Conservation (phyloP, 2,113 vertebrate genomes). For the Cyanoderma ruficeps region DNA sequence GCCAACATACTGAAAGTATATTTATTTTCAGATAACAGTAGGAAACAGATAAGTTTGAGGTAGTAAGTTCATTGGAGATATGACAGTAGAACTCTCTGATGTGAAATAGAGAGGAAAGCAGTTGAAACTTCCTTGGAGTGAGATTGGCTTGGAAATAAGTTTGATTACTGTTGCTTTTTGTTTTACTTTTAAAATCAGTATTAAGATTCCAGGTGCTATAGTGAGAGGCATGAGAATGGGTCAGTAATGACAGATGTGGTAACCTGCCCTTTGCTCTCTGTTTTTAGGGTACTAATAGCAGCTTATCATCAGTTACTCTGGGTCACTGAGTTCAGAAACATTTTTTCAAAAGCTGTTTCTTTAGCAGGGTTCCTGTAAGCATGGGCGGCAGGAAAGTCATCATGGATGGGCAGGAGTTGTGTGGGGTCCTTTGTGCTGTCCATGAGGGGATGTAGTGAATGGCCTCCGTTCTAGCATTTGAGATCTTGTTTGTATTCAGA, state of each 20-base stretch:
- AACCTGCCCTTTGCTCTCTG: constrained; percentile 41
- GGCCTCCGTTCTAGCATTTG: neutral
- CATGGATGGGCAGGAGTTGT: neutral
- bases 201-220: neutral
- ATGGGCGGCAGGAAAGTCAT: neutral
- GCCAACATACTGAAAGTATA: neutral
- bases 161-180: neutral
- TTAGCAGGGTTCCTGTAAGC: neutral
- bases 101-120: neutral
- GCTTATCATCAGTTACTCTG: neutral
- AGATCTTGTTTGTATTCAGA: neutral
- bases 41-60: neutral
- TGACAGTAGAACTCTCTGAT: neutral
- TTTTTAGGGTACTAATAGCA: constrained; percentile 14
- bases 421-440: neutral
- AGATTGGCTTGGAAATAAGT: neutral
- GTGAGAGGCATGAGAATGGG: neutral
- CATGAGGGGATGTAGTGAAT: neutral
- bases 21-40: neutral
- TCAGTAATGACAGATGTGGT: constrained; percentile 6
- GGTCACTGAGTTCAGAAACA: neutral
- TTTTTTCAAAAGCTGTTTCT: constrained; percentile 6
- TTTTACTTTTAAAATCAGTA: neutral
- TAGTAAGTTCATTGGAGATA: neutral
- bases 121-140: neutral